These are phyloP conservation scores for Entomobrya proxima DNA, from an alignment of 2,888 invertebrate species.

Conservation along the genomic window DNA sequence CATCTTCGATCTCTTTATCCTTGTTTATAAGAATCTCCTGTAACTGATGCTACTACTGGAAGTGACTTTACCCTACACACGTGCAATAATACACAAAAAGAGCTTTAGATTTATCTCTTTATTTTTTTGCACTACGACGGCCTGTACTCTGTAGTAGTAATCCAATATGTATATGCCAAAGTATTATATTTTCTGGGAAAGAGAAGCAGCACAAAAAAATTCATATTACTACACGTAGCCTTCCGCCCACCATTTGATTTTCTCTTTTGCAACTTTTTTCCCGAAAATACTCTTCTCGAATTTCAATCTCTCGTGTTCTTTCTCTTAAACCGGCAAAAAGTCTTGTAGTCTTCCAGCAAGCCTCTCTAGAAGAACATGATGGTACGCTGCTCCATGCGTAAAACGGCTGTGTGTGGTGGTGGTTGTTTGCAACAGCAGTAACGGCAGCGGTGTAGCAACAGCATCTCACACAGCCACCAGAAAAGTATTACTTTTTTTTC, in stretches of 20 bases:
- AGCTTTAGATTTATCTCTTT: slow-evolving; percentile 34
- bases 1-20: too few species aligned
- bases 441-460: not conserved
- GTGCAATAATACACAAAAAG: slow-evolving; percentile 1
- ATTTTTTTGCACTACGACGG: slow-evolving; percentile 19
- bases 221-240: too few species aligned
- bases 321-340: not conserved
- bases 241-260: slow-evolving; percentile 11
- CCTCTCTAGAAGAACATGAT: not conserved
- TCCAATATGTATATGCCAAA: not conserved
- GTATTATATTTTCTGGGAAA: not conserved
- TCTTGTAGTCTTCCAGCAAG: not conserved
- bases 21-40: slow-evolving; percentile 4
- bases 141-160: not conserved
- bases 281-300: not conserved
- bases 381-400: not conserved
- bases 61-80: not conserved
- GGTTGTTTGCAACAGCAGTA: not conserved
- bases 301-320: slow-evolving; percentile 13
- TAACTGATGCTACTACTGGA: not conserved
- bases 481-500: too few species aligned
- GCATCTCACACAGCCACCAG: not conserved
- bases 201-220: not conserved
- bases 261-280: not conserved
- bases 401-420: not conserved